Evolutionary conservation across 2,113 vertebrate genomes (phyloP).

Genomic region (Panurus biarmicus): DNA sequence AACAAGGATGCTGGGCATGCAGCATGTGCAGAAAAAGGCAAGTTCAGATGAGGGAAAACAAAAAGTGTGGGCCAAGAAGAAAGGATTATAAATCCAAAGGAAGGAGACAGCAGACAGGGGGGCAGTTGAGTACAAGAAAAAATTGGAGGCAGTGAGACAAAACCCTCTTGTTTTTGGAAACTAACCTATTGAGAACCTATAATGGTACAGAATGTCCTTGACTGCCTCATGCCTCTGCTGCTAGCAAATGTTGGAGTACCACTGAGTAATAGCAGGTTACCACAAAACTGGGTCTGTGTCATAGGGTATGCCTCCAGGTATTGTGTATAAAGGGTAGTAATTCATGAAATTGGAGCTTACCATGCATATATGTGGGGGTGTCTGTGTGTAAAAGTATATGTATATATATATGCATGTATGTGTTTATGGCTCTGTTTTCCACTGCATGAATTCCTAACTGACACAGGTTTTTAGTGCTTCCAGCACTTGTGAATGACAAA

Average conservation of each 20-base stretch:
- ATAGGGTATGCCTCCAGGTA: neutral
- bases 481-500: neutral
- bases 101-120: neutral
- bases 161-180: neutral
- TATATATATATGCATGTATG: rapidly evolving
- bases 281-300: neutral
- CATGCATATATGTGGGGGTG: neutral
- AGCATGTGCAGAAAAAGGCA: neutral
- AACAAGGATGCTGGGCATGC: neutral
- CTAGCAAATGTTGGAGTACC: neutral
- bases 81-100: neutral
- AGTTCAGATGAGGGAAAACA: neutral
- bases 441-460: neutral
- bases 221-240: neutral
- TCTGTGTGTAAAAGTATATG: neutral
- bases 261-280: neutral
- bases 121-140: neutral
- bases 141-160: neutral
- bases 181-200: neutral
- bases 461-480: neutral
- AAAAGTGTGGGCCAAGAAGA: neutral
- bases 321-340: neutral
- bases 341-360: neutral
- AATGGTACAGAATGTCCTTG: neutral
- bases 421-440: neutral